Conservation (phyloP, 2,113 vertebrate species). For the Silurus asotus region DNA sequence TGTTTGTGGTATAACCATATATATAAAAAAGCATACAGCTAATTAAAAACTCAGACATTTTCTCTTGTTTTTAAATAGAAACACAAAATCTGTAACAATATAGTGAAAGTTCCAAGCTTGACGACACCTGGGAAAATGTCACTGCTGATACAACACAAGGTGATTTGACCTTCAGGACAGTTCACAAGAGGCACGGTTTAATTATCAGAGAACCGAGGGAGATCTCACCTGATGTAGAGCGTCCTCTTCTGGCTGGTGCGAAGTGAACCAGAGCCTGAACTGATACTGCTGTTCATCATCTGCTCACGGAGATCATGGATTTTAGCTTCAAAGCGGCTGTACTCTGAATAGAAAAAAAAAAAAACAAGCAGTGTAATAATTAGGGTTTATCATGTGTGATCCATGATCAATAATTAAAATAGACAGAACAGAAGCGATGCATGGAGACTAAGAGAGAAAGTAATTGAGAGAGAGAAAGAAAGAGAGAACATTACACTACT, state of each 20-base stretch:
- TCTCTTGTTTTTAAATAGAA: not conserved
- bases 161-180: conserved; percentile 7
- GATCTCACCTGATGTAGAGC: conserved; percentile 82
- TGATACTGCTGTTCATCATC: conserved; percentile 98
- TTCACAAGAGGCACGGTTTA: conserved; percentile 6
- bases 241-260: conserved; percentile 92
- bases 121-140: not conserved
- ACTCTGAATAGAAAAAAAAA: conserved; percentile 71
- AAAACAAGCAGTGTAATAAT: not conserved
- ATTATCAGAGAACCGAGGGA: conserved; percentile 8
- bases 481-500: not conserved
- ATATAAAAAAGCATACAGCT: not conserved
- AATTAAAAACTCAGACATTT: not conserved
- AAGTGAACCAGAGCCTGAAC: conserved; percentile 93
- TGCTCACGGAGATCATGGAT: conserved; percentile 97
- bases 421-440: not conserved
- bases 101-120: not conserved
- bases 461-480: not conserved
- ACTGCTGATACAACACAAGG: not conserved
- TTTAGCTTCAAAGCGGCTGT: conserved; percentile 96
- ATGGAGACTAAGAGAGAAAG: conserved; percentile 4
- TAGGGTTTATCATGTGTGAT: not conserved
- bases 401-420: conserved; percentile 8
- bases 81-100: not conserved
- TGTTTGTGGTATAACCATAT: not conserved